Evolutionary conservation across 2,113 vertebrate genomes (phyloP).

Genomic region (Manacus vitellinus): DNA sequence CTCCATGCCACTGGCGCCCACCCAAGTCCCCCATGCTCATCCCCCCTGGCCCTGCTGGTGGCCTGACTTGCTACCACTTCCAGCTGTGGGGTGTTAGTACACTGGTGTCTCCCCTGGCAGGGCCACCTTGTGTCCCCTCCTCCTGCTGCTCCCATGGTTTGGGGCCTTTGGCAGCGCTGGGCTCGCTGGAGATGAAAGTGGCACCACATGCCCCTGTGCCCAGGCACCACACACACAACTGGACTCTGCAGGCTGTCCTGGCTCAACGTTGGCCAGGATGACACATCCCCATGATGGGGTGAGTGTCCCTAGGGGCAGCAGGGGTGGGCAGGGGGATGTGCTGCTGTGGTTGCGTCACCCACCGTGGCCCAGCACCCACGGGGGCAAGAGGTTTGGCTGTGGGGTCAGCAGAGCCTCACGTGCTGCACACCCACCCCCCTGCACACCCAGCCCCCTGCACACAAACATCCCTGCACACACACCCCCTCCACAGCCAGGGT

Average conservation of each 20-base stretch:
- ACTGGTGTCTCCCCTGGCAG: rapidly evolving
- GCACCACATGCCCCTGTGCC: not conserved
- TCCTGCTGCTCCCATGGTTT: not conserved
- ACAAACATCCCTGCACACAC: not conserved
- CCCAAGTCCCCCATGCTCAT: no score
- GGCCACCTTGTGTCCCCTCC: not conserved
- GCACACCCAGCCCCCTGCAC: no score
- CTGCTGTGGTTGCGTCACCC: not conserved
- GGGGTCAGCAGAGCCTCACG: not conserved
- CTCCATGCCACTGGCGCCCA: not conserved
- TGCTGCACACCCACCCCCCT: not conserved
- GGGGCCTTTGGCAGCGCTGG: not conserved
- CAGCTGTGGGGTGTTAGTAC: not conserved
- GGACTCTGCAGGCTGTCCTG: not conserved
- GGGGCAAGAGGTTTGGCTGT: not conserved
- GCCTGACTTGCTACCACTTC: rapidly evolving
- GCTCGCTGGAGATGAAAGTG: not conserved
- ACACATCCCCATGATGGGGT: not conserved
- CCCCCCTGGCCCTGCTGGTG: not conserved
- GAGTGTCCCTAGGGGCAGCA: not conserved
- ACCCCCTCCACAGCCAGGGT: not conserved
- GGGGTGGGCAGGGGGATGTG: not conserved
- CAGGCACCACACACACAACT: rapidly evolving
- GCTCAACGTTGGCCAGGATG: not conserved
- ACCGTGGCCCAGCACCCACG: rapidly evolving